A percentile compares a stretch with the other conserved stretches of the same genome.
Conservation (phyloP, 2,113 vertebrate species). For the Hemiscyllium ocellatum region DNA sequence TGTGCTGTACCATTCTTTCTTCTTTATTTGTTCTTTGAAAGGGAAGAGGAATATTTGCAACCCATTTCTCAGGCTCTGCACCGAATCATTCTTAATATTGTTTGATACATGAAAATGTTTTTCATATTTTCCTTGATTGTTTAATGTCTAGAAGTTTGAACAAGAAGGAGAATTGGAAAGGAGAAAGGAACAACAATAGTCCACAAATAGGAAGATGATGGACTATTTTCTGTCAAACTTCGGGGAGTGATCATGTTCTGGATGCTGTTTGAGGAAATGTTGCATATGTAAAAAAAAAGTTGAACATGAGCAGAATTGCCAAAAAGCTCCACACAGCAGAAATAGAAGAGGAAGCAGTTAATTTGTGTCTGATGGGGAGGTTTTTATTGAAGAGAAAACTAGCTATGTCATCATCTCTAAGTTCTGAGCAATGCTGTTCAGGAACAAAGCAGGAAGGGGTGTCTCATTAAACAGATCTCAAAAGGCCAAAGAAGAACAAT, state of each 20-base stretch:
- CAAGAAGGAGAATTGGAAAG: neutral
- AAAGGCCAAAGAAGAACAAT: neutral
- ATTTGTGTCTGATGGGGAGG: neutral
- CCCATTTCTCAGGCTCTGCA: neutral
- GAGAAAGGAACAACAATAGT: neutral
- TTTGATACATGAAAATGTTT: neutral
- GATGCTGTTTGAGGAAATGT: neutral
- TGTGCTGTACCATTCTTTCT: too few species aligned
- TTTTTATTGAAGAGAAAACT: neutral
- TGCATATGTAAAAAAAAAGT: neutral
- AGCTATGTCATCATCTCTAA: neutral
- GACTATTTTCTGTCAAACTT: neutral
- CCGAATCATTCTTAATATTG: neutral
- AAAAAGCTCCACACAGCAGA: neutral
- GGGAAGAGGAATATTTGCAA: neutral
- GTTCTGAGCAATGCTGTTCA: neutral
- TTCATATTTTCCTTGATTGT: neutral
- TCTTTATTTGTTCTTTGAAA: too few species aligned
- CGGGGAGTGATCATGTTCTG: neutral
- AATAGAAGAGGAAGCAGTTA: neutral
- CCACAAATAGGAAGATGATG: neutral
- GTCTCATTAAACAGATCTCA: conserved; percentile 1
- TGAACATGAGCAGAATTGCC: conserved; percentile 6
- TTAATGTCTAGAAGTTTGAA: neutral
- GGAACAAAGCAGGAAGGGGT: neutral